Base-by-base conservation (phyloP, 2,888 invertebrate genomes). In the Dolomedes plantarius region DNA sequence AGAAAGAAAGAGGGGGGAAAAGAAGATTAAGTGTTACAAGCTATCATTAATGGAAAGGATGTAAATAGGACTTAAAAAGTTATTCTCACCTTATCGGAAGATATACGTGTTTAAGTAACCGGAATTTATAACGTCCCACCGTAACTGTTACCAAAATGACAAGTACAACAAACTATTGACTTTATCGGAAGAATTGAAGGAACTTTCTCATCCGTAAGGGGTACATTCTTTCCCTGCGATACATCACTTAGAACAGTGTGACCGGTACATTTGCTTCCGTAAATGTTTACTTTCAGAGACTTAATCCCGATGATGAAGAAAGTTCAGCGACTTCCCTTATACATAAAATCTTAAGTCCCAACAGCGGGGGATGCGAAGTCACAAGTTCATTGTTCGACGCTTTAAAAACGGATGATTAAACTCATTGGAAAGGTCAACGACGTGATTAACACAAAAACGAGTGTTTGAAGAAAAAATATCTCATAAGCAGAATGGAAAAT, bases 401-500 rank as follows among this genome's bases (percentile, higher is more conserved):
- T 64, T 64, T 64, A 23, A 41, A 46, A 56, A 31, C 64, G 72
- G 81, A 50, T 81, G 74, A 74, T 81, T 67, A 71, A 85, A 77
- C 77, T 78, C 64, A 73, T 36, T 39, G 77, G 28, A 76, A 78
- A 67, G 83, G 83, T 85, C 83, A 85, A 85, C 83, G 83, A 78
- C 77, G 83, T 56, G 72, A 73, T 85, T 85, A 71, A 83, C 62
- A 32, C 39, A 62, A 82, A 75, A 75, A 71, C 71, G 65, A 65
- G 46, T 28, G 50, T 41, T 76, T 62, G 76, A 29, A 83, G 74
- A 76, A 39, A 75, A 67, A 76, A 65, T 71, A 19, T 75, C 56
- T 76, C 71, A 39, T 28, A 67, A 67, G 32, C 62, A 27, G 64
- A 72, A 36, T 65, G 50, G 39, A 29, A 83, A 72, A 71, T 83